Evolutionary conservation across 2,797 vertebrate genomes (phyloP), one percentile per base, ranked within the genome.

Genomic region (Sebastes vulpes): DNA sequence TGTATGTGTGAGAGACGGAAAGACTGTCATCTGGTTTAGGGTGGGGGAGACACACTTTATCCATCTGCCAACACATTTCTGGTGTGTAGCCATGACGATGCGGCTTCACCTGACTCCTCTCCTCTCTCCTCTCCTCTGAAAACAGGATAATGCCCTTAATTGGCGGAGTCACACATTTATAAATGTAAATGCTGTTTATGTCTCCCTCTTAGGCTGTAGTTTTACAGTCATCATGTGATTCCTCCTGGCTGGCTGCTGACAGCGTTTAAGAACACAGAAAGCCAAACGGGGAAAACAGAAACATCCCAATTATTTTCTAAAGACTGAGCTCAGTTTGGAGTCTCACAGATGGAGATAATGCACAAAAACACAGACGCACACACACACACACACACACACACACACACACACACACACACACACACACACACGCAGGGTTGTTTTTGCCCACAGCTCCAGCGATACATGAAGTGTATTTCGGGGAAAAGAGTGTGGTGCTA

Each of bases 231-330:
- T 79, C 50, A 29, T 46, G 59, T 61, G 66, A 50, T 75, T 77
- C 52, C 42, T 77, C 28, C 14, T 80, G 31, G 32, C 57, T 75
- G 63, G 65, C 69, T 78, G 32, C 48, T 70, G 59, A 56, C 75
- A 69, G 68, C 28, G 21, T 87, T 80, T 79, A 86, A 78, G 71
- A 72, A 66, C 52, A 76, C 64, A 79, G 74, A 79, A 85, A 82
- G 76, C 4, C 5, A 71, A 69, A 65, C 9, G 2, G 4, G 4
- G 28, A 73, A 87, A 86, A 60, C 61, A 80, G 78, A 86, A 83
- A 83, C 79, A 79, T 87, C 64, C 61, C 81, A 85, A 75, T 93
- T 93, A 84, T 82, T 90, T 90, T 76, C 61, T 67, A 26, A 88
- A 66, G 63, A 46, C 32, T 23, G 26, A 65, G 64, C 60, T 59